Base-by-base conservation (phyloP, 2,888 invertebrate genomes). In the Himalopsyche kuldschensis region DNA sequence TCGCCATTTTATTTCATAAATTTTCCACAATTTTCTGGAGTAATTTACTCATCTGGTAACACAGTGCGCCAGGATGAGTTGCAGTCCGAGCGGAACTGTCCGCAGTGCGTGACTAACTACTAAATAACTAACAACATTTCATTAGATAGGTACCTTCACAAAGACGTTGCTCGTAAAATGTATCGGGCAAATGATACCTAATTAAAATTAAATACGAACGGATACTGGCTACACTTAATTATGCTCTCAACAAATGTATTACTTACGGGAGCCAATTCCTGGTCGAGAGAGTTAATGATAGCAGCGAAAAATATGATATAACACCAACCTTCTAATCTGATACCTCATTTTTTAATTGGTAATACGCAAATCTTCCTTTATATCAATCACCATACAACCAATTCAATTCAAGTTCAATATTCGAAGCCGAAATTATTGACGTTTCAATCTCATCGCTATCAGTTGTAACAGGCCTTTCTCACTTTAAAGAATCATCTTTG, bases 201-300 rank as follows among this genome's bases (percentile, higher is more conserved):
- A 82, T 82, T 82, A 82, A 82, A 82, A 82, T 55, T 82, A 78
- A 82, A 77, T 46, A 81, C 77, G 77, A 77, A 48, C 77, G 47
- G 81, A 55, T 55, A 55, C 55, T 55, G 20, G 78, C 82, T 48
- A 63, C 82, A 77, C 77, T 82, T 82, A 77, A 82, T 82, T 82
- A 80, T 69, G 69, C 80, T 75, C 78, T 77, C 63, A 82, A 77
- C 82, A 24, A 55, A 82, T 77, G 32, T 55, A 55, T 55, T 55
- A 20, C 55, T 20, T 55, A 55, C 46, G 82, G 78, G 30, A 78
- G 48, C 30, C 48, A 27, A 55, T 55, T 55, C 10, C 24, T 55
- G 55, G n/a, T 55, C 6, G 24, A 55, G 55, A 55, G 10, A 55
- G 20, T 55, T 20, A n/a, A 24, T 20, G 24, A 4, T 4, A 55